Base-by-base conservation (phyloP, 2,797 vertebrate genomes). In the Meda fulgida region DNA sequence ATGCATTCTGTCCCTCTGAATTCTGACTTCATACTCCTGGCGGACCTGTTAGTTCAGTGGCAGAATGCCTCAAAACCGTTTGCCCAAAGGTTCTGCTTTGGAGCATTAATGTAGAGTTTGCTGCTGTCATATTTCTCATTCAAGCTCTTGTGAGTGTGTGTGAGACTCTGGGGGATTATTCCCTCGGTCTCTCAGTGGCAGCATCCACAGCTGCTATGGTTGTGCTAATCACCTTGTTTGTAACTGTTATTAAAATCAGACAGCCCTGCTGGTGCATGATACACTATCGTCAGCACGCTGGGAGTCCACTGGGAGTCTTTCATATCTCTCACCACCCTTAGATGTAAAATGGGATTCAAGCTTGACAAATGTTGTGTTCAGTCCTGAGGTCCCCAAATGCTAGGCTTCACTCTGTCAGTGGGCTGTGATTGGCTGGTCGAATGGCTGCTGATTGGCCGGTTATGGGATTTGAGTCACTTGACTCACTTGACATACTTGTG, bases 1-100 rank as follows among this genome's bases (percentile, higher is more conserved):
- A 91, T 94, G 87, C 85, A 89, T 92, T 90, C 89, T 80, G 84
- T 91, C 60, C 63, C 36, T 77, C 31, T 78, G 63, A 84, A 69
- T 73, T 85, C 84, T 40, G 38, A 63, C 67, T 84, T 51, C 48
- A 46, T 66, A 21, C 43, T 48, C 43, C 67, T 72, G 34, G 16
- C 2, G 31, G 83, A 80, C 67, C 83, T 80, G 40, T 72, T 60
- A 46, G 73, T 84, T 84, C 75, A 70, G 63, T 75, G n/a, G 36
- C 26, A 4, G 70, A 58, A 78, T 29, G 55, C 40, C 38, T 85
- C 34, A 5, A 40, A 31, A 55, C 36, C 46, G 29, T 81, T 76
- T 81, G 11, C 77, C 81, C 36, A 21, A 78, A 55, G 36, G 76
- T 63, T 23, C 53, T 63, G 29, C 67, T 60, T 48, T 72, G 69